Evolutionary conservation across 2,797 vertebrate genomes (phyloP).

Genomic region (Cephalopachus bancanus): DNA sequence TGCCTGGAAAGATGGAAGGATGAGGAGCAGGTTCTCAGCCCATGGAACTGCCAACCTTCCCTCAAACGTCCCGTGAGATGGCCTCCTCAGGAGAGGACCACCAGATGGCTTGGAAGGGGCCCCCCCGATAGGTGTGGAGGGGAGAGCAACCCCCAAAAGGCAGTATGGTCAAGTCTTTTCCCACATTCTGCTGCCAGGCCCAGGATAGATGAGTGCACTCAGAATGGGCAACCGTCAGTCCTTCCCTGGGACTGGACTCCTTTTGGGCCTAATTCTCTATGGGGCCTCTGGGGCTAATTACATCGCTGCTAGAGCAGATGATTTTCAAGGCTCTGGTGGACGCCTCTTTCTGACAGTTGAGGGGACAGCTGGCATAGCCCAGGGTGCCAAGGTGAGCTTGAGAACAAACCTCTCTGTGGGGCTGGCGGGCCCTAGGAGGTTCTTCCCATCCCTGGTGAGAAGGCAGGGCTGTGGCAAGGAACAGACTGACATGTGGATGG

Average conservation of each 20-base stretch:
- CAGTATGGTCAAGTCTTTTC: neutral
- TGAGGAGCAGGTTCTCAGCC: neutral
- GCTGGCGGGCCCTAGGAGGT: constrained; percentile 38
- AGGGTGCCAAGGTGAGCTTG: constrained; percentile 77
- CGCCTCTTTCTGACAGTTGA: constrained; percentile 70
- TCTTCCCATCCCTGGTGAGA: constrained; percentile 56
- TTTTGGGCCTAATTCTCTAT: constrained; percentile 31
- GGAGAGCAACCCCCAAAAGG: neutral
- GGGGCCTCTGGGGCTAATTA: constrained; percentile 65
- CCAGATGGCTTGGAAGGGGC: neutral
- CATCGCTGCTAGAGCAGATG: constrained; percentile 58
- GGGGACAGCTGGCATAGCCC: constrained; percentile 81
- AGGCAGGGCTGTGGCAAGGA: constrained; percentile 25
- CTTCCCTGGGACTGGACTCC: constrained; percentile 56
- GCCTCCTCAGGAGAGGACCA: constrained; percentile 7
- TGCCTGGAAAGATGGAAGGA: constrained; percentile 73
- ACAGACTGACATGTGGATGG: neutral
- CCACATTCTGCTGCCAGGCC: neutral
- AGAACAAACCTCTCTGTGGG: constrained; percentile 54
- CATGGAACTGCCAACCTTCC: neutral
- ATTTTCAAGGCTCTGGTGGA: constrained; percentile 72
- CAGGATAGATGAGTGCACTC: neutral
- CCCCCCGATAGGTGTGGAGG: neutral
- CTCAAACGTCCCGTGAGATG: neutral
- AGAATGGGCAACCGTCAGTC: constrained; percentile 11